A percentile compares a stretch with the other conserved stretches of the same genome.
Evolutionary conservation across 2,113 vertebrate species (phyloP).

Genomic region (Centrocercus urophasianus): DNA sequence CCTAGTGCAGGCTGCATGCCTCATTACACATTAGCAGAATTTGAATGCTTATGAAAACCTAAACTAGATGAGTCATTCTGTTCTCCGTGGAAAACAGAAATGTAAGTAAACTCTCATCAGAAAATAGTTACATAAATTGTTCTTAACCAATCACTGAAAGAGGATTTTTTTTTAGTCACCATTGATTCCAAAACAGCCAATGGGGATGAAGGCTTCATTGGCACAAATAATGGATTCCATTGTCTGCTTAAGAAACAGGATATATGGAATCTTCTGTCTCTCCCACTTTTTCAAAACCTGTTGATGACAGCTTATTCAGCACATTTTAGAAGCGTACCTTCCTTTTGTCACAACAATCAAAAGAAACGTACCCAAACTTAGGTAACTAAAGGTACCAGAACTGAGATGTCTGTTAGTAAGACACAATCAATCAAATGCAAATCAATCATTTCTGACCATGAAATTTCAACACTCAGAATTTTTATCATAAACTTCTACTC

Average conservation of each 20-base stretch:
- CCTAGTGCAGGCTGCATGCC: rapidly evolving
- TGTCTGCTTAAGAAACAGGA: neutral
- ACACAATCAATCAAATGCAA: neutral
- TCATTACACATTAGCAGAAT: neutral
- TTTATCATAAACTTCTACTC: neutral
- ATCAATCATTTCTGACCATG: neutral
- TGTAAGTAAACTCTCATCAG: neutral
- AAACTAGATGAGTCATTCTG: neutral
- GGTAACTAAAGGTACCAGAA: neutral
- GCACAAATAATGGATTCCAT: neutral
- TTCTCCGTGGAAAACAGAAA: neutral
- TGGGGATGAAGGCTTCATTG: neutral
- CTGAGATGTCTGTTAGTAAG: neutral
- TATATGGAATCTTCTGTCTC: neutral
- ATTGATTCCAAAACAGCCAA: neutral
- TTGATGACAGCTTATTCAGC: neutral
- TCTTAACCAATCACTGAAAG: neutral
- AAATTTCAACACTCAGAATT: neutral
- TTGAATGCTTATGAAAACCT: neutral
- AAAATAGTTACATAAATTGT: neutral
- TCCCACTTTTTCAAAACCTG: neutral
- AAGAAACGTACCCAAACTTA: neutral
- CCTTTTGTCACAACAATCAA: neutral
- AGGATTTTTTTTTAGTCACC: neutral
- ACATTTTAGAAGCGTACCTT: neutral